Evolutionary conservation across 2,797 vertebrate genomes (phyloP).

Genomic region (Psittacula derbiana): DNA sequence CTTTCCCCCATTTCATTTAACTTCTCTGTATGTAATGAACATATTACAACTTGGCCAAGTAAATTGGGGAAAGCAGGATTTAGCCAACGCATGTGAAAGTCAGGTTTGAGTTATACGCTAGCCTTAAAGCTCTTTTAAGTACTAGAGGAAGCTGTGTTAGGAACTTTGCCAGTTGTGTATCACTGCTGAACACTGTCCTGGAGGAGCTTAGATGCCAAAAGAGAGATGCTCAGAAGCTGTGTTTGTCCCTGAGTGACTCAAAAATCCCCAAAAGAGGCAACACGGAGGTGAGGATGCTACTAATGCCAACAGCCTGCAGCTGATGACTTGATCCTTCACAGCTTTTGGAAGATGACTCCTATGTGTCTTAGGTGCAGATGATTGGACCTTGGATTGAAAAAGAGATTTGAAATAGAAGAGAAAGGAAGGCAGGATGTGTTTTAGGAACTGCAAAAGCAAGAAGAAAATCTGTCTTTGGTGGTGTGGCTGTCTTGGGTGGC

Average conservation of each 20-base stretch:
- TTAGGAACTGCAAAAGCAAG: background rate
- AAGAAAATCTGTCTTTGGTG: background rate
- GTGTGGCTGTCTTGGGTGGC: background rate
- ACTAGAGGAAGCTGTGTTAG: background rate
- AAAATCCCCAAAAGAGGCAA: background rate
- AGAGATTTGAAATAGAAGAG: background rate
- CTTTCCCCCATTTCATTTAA: background rate
- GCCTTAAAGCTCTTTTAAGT: background rate
- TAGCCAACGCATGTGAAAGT: background rate
- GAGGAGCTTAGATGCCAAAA: background rate
- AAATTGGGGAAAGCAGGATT: background rate
- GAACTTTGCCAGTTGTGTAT: background rate
- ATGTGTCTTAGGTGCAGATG: background rate
- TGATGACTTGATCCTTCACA: background rate
- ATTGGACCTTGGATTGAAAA: background rate
- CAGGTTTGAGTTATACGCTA: background rate
- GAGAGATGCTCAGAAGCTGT: background rate
- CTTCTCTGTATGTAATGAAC: background rate
- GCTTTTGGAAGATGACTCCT: background rate
- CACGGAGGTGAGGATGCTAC: background rate
- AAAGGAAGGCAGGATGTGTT: background rate
- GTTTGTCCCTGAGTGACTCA: accelerated
- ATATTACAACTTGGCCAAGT: background rate
- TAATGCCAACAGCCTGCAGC: background rate
- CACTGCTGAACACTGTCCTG: background rate